Conservation (phyloP, 2,888 invertebrate genomes). For the Eristalinus aeneus region DNA sequence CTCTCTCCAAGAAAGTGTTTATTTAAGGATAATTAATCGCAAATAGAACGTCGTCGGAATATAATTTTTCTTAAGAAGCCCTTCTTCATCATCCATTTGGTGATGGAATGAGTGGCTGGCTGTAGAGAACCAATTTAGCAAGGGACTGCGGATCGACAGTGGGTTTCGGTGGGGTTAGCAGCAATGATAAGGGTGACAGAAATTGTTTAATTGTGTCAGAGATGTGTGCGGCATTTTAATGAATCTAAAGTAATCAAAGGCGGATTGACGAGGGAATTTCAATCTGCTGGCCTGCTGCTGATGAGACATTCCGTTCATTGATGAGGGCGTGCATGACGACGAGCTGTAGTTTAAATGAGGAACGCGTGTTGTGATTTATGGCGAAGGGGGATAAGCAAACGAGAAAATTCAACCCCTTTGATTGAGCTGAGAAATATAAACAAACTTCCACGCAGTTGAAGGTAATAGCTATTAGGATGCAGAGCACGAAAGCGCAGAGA, state of each 20-base stretch:
- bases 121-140: slow-evolving; percentile 3
- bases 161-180: neutral
- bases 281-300: slow-evolving; percentile 43
- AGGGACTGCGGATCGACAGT: slow-evolving; percentile 11
- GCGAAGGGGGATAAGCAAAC: neutral
- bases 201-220: slow-evolving; percentile 67
- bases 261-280: slow-evolving; percentile 39
- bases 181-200: slow-evolving; percentile 57
- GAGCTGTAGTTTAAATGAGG: neutral
- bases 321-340: slow-evolving; percentile 9
- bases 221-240: slow-evolving; percentile 67
- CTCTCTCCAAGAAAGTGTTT: slow-evolving; percentile 54
- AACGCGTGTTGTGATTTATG: neutral
- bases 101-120: neutral
- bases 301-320: slow-evolving; percentile 7
- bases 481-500: neutral
- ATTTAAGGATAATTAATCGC: slow-evolving; percentile 70
- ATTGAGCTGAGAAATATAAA: neutral
- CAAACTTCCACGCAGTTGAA: too few relatives aligned
- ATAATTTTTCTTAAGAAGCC: slow-evolving; percentile 46
- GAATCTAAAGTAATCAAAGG: slow-evolving; percentile 57
- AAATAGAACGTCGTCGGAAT: slow-evolving; percentile 61
- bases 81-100: neutral
- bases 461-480: neutral
- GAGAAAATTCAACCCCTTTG: neutral